Base-by-base conservation (phyloP, 35 echinoderm and acorn worm genomes). In the Lytechinus pictus region DNA sequence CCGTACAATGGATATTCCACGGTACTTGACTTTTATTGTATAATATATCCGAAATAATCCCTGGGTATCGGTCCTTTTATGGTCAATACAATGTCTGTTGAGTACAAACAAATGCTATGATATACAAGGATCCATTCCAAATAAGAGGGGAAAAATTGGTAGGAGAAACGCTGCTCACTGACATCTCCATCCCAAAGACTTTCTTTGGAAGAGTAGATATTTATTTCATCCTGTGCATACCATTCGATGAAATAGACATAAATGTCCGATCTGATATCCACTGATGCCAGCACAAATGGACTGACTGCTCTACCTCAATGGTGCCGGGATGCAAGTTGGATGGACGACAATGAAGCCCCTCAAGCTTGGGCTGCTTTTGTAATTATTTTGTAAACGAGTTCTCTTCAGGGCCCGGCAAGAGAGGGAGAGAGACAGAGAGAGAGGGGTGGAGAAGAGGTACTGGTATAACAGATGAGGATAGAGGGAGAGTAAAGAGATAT, bases 361-460 rank as follows among this genome's bases (percentile, higher is more conserved):
- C 88, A 33, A 90, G 88, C 28, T 54, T 19, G 88, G 88, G n/a
- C 88, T 90, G 88, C 28, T 54, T 90, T 90, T 90, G 88, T 90
- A 90, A 90, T 90, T 90, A 90, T 54, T 90, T 90, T 54, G 29
- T 52, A 90, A 90, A 90, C 52, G 88, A 90, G 88, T 90, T 90
- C 88, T 90, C 88, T 54, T 52, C 88, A 29, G 10, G 88, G 88
- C 2, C 52, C 9, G 16, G 87, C 3, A 52, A 52, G 52, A 33
- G 28, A 29, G 27, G 0, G 28, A 57, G 55, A 57, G 55, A 57
- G 55, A 57, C 9, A 58, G 56, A 58, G 56, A 58, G 56, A 58
- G 56, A 58, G 56, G 13, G 56, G 13, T 9, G 13, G 56, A 58
- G 56, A 10, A 13, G 9, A 6, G 8, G 66, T 44, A 44, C 33